Base-by-base conservation (phyloP, 1,140 invertebrate species). In the Scaptomyza pallida region DNA sequence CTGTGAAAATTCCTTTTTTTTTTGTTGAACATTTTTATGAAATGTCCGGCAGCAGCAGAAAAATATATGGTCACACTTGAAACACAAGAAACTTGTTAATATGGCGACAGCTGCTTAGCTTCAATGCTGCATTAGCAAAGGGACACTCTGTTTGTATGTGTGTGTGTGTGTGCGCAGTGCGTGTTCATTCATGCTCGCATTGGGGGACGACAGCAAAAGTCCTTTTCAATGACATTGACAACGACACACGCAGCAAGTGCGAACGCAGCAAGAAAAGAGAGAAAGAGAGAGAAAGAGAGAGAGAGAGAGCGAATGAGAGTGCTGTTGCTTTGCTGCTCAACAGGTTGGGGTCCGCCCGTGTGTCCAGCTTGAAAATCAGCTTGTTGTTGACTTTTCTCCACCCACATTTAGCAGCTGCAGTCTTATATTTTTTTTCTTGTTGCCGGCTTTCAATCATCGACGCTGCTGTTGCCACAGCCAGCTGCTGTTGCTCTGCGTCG, bases 191-290 rank as follows among this genome's bases (percentile, higher is more conserved):
- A 74, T 74, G 71, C 60, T 37, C 72, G 70, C 56, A 35, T 74
- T 33, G 23, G 40, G 35, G 33, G 26, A 8, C 19, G 4, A 37
- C 63, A 72, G 51, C 71, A 65, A 74, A n/a, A 74, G 77, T 70
- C 59, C 71, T 48, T 79, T 79, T 79, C 76, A 78, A 79, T 78
- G 76, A 71, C 76, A 78, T 71, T 78, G 71, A 71, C 76, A 78
- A 57, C 60, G 75, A 48, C 75, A 67, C 37, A 41, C 40, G 40
- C 50, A 41, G 26, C 44, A n/a, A 8, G 15, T n/a, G 6, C 13
- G n/a, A 13, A 19, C 43, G 13, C 9, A 3, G 10, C 19, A 19
- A 30, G 44, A 47, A 2, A 10, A 35, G 33, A 12, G 2, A 37
- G 12, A 37, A 12, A 5, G 33, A 10, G 33, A n/a, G 13, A 13